Evolutionary conservation across 2,888 invertebrate species (phyloP).

Genomic region (Rotaria sp.): DNA sequence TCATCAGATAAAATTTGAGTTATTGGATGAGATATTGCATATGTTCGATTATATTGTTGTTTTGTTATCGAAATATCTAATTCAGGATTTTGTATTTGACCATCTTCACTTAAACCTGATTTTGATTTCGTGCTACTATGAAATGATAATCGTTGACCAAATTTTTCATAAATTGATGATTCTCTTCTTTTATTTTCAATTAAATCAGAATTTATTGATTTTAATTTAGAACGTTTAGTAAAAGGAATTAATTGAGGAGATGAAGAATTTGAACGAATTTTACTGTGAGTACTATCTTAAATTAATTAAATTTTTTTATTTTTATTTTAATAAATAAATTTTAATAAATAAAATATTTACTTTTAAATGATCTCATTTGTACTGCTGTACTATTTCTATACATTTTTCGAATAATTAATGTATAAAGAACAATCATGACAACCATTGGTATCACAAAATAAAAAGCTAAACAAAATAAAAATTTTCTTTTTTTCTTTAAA

Average conservation of each 20-base stretch:
- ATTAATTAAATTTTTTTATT: neutral
- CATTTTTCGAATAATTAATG: constrained; percentile 1
- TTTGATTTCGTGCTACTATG: neutral
- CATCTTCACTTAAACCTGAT: neutral
- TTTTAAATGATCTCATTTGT: neutral
- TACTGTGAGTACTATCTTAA: neutral
- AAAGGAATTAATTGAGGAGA: neutral
- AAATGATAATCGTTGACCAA: neutral
- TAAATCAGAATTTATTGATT: neutral
- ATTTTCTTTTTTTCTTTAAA: neutral
- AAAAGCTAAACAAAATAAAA: neutral
- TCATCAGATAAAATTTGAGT: too few species aligned
- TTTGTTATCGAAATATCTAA: neutral
- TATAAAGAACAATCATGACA: neutral
- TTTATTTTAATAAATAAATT: neutral
- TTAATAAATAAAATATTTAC: neutral
- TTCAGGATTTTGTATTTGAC: too few species aligned
- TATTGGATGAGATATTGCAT: neutral
- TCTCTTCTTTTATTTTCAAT: too few species aligned
- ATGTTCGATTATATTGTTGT: neutral
- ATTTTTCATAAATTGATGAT: neutral
- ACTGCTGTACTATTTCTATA: neutral
- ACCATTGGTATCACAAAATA: constrained; percentile 11
- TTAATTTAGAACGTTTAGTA: neutral
- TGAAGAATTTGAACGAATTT: neutral